Base-by-base conservation (phyloP, 2,888 invertebrate genomes). In the Cosmopolites sordidus region DNA sequence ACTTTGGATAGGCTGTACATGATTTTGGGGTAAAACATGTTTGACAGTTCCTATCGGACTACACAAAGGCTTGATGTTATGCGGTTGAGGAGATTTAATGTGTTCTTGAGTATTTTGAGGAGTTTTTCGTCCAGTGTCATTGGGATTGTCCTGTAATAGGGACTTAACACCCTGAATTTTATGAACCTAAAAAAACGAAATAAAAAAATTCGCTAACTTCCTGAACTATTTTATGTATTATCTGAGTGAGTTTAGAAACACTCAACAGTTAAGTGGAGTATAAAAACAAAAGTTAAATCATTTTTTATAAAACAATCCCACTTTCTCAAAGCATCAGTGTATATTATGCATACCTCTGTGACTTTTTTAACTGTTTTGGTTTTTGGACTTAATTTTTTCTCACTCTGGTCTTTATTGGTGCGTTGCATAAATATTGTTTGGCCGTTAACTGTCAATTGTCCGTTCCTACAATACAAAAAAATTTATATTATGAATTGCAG, bases 391-490 rank as follows among this genome's bases (percentile, higher is more conserved):
- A 71, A 54, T 59, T 72, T 73, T 59, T 69, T 71, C 43, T 64
- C 64, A 44, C 58, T 61, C 16, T 64, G 62, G 15, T 63, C 60
- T 40, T 63, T 66, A 56, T 67, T 71, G 14, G 71, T 68, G 18
- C 74, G 62, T 55, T 74, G 74, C 74, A 75, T 74, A 50, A 72
- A 74, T 12, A 74, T 73, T 1, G 74, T 75, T 56, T 75, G 75
- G 8, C 75, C 75, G 51, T 75, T 75, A 1, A 75, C 73, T 1
- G 73, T 74, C 39, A 75, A 58, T 55, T 75, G 74, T 11, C 74
- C 74, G 48, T 74, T 74, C 1, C 73, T 57, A 49, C 9, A 43
- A 44, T n/a, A n/a, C n/a, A n/a, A n/a, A n/a, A n/a, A n/a, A n/a
- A n/a, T n/a, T n/a, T n/a, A n/a, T n/a, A n/a, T n/a, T n/a, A n/a